phyloP scores from a whole-genome alignment of 1,140 invertebrate species.

The Trissolcus basalis region DNA sequence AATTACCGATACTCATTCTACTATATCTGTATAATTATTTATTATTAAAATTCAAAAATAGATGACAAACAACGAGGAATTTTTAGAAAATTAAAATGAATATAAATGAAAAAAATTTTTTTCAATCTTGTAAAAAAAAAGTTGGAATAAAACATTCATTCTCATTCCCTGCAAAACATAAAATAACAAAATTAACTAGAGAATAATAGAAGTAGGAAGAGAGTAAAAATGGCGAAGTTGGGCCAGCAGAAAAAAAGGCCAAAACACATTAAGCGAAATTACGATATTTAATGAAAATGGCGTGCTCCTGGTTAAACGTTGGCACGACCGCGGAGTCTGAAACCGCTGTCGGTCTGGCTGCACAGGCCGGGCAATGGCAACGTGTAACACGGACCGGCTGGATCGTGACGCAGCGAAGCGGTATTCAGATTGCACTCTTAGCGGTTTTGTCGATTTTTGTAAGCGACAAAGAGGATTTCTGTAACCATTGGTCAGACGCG shows the following conservation, averaged over 20 bases:
- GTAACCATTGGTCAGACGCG: conserved; percentile 72
- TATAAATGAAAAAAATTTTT: no score
- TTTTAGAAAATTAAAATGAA: no score
- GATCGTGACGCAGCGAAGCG: conserved; percentile 75
- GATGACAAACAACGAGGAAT: no score
- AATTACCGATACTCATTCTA: no score
- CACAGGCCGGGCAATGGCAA: conserved; percentile 24
- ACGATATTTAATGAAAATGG: conserved; percentile 77
- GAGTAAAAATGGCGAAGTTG: conserved; percentile 48
- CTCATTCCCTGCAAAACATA: neutral
- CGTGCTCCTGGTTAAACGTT: conserved; percentile 63
- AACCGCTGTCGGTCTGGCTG: conserved; percentile 3
- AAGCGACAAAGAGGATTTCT: conserved; percentile 68
- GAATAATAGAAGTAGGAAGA: conserved; percentile 72
- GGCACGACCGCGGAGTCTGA: conserved; percentile 2
- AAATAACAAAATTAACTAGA: conserved; percentile 59
- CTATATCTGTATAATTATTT: no score
- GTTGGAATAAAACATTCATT: no score
- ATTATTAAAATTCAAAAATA: no score
- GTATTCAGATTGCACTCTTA: conserved; percentile 77
- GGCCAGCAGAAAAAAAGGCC: conserved; percentile 62
- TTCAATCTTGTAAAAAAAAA: no score
- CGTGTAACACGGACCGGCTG: conserved; percentile 66
- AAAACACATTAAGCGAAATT: conserved; percentile 74
- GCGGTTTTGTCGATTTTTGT: conserved; percentile 74